These are phyloP conservation scores for Drosophila sulfurigaster DNA, from an alignment of 1,140 invertebrate species.

Conservation along the genomic window DNA sequence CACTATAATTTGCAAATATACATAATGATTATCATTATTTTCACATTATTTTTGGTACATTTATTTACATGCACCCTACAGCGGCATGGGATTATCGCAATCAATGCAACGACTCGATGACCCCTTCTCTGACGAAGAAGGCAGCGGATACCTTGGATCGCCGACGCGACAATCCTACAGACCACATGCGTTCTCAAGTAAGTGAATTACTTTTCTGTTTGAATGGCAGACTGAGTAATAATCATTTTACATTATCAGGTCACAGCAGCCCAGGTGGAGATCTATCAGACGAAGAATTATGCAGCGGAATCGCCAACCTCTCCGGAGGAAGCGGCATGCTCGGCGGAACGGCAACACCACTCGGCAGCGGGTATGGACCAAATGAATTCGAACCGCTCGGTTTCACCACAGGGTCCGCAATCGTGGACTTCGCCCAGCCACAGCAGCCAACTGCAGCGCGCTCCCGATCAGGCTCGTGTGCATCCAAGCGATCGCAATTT, in stretches of 20 bases:
- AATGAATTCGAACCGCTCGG: conserved; percentile 85
- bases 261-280: conserved; percentile 87
- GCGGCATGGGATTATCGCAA: conserved; percentile 85
- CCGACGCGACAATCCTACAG: conserved; percentile 85
- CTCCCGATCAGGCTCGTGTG: conserved; percentile 85
- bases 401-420: conserved; percentile 87
- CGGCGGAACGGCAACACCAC: conserved; percentile 83
- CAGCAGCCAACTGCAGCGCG: conserved; percentile 74
- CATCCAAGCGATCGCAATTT: conserved; percentile 85
- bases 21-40: conserved; percentile 47
- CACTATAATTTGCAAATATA: conserved; percentile 36
- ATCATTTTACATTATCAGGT: conserved; percentile 49
- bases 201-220: conserved; percentile 15
- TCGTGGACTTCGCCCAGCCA: conserved; percentile 86
- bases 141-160: conserved; percentile 85
- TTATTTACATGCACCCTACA: conserved; percentile 53
- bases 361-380: conserved; percentile 84
- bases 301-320: conserved; percentile 86
- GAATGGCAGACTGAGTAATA: neutral
- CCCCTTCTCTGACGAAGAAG: conserved; percentile 85
- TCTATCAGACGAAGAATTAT: conserved; percentile 89
- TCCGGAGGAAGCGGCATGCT: conserved; percentile 74
- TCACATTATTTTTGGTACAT: conserved; percentile 21
- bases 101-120: conserved; percentile 85
- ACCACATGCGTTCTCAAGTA: conserved; percentile 85